phyloP scores from a whole-genome alignment of 2,113 vertebrate species.

The Spheniscus mendiculus region DNA sequence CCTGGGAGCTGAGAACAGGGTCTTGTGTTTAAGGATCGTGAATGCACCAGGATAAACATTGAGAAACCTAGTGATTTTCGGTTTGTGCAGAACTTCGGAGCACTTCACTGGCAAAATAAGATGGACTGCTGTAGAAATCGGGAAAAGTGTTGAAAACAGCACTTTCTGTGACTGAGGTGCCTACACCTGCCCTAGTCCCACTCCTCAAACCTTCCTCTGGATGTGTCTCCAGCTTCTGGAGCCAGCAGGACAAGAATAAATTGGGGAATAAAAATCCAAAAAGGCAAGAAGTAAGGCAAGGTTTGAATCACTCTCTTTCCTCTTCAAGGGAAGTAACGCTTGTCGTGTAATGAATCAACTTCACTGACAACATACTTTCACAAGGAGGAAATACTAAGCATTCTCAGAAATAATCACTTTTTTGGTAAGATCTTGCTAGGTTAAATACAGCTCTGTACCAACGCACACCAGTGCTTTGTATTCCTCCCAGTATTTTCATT shows the following conservation, averaged over 20 bases:
- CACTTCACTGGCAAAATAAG: background rate
- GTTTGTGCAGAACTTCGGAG: background rate
- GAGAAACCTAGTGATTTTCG: background rate
- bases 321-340: background rate
- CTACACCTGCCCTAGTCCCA: background rate
- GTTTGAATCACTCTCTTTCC: background rate
- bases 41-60: background rate
- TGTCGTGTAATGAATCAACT: conserved; percentile 19
- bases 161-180: background rate
- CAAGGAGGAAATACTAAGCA: background rate
- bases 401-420: conserved; percentile 4
- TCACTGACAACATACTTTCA: background rate
- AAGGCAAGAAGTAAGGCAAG: conserved; percentile 2
- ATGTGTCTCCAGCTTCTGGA: background rate
- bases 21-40: background rate
- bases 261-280: conserved; percentile 32
- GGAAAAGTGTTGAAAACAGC: background rate
- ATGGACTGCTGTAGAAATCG: background rate
- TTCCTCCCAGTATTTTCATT: conserved; percentile 78
- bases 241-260: background rate
- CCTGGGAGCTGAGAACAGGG: background rate
- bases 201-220: background rate
- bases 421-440: conserved; percentile 47
- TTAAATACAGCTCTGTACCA: conserved; percentile 51
- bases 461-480: conserved; percentile 69